These are phyloP conservation scores for Tromatobia lineatoria DNA, from an alignment of 2,888 invertebrate species.

Conservation along the genomic window DNA sequence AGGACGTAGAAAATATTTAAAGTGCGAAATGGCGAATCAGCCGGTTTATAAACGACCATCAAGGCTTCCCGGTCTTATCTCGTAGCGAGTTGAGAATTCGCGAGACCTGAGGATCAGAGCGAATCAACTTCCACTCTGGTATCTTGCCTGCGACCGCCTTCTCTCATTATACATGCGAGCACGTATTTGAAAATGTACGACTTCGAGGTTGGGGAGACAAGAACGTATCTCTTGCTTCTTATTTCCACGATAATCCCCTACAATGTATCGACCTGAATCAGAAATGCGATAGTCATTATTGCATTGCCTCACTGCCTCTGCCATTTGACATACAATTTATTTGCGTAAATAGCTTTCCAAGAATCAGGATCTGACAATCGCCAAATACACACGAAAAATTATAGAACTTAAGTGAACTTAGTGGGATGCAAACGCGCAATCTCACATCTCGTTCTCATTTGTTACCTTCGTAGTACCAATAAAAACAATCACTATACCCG, in stretches of 20 bases:
- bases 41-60: constrained; percentile 68
- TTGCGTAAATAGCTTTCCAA: constrained; percentile 34
- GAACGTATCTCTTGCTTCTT: constrained; percentile 64
- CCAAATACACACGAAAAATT: constrained; percentile 22
- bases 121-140: constrained; percentile 55
- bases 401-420: constrained; percentile 8
- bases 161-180: constrained; percentile 37
- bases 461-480: constrained; percentile 44
- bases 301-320: constrained; percentile 7
- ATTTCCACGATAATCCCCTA: constrained; percentile 61
- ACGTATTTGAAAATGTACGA: constrained; percentile 24
- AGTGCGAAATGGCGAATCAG: constrained; percentile 59
- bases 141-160: constrained; percentile 29
- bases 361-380: not conserved
- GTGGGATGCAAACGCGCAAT: constrained; percentile 19
- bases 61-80: constrained; percentile 66
- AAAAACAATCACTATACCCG: constrained; percentile 56
- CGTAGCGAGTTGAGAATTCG: constrained; percentile 52
- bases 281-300: constrained; percentile 39
- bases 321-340: constrained; percentile 46
- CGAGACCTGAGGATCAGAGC: constrained; percentile 26
- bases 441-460: constrained; percentile 39
- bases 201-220: constrained; percentile 35
- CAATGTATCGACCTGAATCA: constrained; percentile 57
- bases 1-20: constrained; percentile 32